Evolutionary conservation across 2,797 vertebrate species (phyloP).

Genomic region (Lepilemur ruficaudatus): DNA sequence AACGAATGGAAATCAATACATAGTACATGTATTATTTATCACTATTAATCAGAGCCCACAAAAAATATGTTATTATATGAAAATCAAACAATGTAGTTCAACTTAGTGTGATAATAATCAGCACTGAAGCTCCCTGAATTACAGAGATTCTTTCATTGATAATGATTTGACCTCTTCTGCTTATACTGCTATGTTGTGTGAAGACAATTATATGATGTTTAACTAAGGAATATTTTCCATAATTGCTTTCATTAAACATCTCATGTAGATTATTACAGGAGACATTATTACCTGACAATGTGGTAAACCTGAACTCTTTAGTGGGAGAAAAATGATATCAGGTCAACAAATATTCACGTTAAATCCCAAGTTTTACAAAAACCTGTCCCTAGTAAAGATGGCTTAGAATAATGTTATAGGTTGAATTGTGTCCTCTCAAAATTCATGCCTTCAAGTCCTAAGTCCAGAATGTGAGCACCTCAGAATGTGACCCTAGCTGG

Average conservation of each 20-base stretch:
- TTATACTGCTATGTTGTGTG: not conserved
- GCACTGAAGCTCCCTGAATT: conserved; percentile 1
- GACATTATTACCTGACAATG: conserved; percentile 47
- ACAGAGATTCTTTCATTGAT: not conserved
- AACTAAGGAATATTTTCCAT: conserved; percentile 51
- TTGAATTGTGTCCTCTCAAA: not conserved
- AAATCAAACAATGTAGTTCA: conserved; percentile 3
- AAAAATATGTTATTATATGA: not conserved
- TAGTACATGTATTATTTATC: conserved; percentile 24
- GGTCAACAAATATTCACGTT: conserved; percentile 49
- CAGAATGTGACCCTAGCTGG: not conserved
- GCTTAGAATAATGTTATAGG: not conserved
- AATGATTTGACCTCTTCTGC: conserved; percentile 56
- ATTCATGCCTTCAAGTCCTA: not conserved
- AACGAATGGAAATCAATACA: conserved; percentile 7
- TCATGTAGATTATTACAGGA: conserved; percentile 47
- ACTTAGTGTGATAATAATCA: conserved; percentile 20
- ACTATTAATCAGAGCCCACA: conserved; percentile 10
- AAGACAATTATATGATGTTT: conserved; percentile 67
- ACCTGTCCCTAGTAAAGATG: not conserved
- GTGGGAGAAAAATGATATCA: conserved; percentile 40
- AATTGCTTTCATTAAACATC: conserved; percentile 65
- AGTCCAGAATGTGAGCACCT: not conserved
- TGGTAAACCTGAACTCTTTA: conserved; percentile 34
- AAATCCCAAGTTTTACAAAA: conserved; percentile 4